Evolutionary conservation across 2,888 invertebrate species (phyloP).

Genomic region (Aleiodes leptofemur): DNA sequence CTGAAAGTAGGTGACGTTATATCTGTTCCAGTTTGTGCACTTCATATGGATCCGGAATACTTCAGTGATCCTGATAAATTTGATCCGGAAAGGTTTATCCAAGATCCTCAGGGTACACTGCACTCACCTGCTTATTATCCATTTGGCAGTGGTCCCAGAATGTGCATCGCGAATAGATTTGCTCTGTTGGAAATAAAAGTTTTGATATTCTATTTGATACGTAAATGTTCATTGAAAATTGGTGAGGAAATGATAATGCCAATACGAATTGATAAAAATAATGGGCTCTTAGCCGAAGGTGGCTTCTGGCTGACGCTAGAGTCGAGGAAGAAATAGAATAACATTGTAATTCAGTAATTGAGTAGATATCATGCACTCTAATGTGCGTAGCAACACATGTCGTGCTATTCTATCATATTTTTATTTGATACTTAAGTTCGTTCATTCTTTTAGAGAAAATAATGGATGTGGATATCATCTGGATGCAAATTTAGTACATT

Average conservation of each 20-base stretch:
- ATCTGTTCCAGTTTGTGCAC: slow-evolving; percentile 64
- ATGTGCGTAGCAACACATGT: too few species aligned
- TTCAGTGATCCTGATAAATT: slow-evolving; percentile 72
- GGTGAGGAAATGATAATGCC: slow-evolving; percentile 54
- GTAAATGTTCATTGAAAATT: slow-evolving; percentile 52
- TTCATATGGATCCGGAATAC: slow-evolving; percentile 70
- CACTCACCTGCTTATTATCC: slow-evolving; percentile 64
- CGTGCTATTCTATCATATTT: too few species aligned
- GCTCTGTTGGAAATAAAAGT: slow-evolving; percentile 58
- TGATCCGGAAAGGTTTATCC: slow-evolving; percentile 72
- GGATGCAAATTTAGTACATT: too few species aligned
- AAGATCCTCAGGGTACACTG: slow-evolving; percentile 66
- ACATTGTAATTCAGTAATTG: too few species aligned
- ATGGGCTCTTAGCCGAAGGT: slow-evolving; percentile 46
- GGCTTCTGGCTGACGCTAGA: slow-evolving; percentile 57
- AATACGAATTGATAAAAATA: slow-evolving; percentile 40
- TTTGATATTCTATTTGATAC: slow-evolving; percentile 55
- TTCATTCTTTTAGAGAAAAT: too few species aligned
- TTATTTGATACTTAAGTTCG: too few species aligned
- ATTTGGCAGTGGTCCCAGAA: slow-evolving; percentile 70
- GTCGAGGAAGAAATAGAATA: slow-evolving; percentile 54
- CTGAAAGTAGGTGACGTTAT: slow-evolving; percentile 64
- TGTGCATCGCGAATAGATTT: slow-evolving; percentile 67
- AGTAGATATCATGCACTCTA: too few species aligned
- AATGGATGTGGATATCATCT: too few species aligned